These are phyloP conservation scores for Drosophila bunnanda DNA, from an alignment of 2,888 invertebrate genomes.

Conservation along the genomic window DNA sequence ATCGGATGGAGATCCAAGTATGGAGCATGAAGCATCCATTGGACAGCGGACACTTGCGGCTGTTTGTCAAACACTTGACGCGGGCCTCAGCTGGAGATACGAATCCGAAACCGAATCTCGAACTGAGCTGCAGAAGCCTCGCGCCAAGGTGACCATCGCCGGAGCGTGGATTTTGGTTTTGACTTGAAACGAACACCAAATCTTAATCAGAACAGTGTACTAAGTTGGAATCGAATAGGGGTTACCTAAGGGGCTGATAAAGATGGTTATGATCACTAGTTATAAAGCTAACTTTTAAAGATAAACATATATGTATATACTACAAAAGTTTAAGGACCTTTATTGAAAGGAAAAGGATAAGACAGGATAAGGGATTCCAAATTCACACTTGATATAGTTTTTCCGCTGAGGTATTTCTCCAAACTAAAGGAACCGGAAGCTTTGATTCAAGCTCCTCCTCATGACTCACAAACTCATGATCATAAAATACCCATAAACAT, in stretches of 20 bases:
- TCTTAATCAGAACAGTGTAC: slow-evolving; percentile 18
- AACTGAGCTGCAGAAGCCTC: slow-evolving; percentile 13
- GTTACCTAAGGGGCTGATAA: slow-evolving; percentile 15
- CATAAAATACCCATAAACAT: slow-evolving; percentile 15
- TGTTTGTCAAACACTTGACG: slow-evolving; percentile 72
- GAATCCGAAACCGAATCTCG: slow-evolving; percentile 2
- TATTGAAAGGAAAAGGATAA: neutral
- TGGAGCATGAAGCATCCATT: slow-evolving; percentile 16
- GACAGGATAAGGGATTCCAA: neutral
- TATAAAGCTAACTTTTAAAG: neutral
- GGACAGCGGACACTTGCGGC: slow-evolving; percentile 35
- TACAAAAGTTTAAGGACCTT: neutral
- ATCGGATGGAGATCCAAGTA: slow-evolving; percentile 28
- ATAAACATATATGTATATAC: neutral
- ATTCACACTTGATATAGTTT: neutral
- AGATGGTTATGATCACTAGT: too few species aligned
- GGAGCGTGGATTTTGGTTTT: slow-evolving; percentile 18
- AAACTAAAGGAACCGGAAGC: slow-evolving; percentile 12
- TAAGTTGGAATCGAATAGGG: slow-evolving; percentile 1
- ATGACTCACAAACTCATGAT: slow-evolving; percentile 18
- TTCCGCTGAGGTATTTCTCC: neutral
- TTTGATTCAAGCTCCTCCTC: neutral
- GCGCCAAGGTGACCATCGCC: slow-evolving; percentile 31
- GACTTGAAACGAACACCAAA: slow-evolving; percentile 10
- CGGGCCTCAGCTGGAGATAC: slow-evolving; percentile 36